phyloP scores from a whole-genome alignment of 37 sponge, comb jelly and placozoan genomes.

The Oscarella lobularis region DNA sequence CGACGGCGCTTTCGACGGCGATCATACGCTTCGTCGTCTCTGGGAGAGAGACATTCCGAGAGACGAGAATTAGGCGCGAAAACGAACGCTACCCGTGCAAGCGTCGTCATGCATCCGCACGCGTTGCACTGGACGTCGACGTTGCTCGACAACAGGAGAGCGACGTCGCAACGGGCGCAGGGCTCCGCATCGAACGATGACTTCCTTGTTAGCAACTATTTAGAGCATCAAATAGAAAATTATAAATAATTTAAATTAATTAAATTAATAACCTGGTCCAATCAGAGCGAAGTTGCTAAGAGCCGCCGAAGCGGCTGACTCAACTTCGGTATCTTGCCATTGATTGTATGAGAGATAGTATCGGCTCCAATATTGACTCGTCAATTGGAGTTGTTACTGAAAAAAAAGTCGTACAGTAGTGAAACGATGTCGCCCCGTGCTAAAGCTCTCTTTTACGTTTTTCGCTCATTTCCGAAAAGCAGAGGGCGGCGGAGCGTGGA shows the following conservation, averaged over 20 bases:
- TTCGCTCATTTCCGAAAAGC: slow-evolving; percentile 75
- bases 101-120: slow-evolving; percentile 84
- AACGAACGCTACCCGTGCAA: slow-evolving; percentile 45
- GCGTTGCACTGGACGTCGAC: slow-evolving; percentile 83
- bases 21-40: too few species aligned
- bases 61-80: too few species aligned
- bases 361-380: slow-evolving; percentile 43
- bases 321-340: slow-evolving; percentile 56
- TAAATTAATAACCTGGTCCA: slow-evolving; percentile 48
- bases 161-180: slow-evolving; percentile 57
- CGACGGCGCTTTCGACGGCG: slow-evolving; percentile 41
- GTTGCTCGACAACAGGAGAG: slow-evolving; percentile 27
- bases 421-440: too few species aligned
- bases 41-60: too few species aligned
- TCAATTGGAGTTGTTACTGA: slow-evolving; percentile 45
- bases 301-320: slow-evolving; percentile 61
- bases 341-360: slow-evolving; percentile 52
- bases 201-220: slow-evolving; percentile 54
- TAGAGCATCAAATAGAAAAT: neutral
- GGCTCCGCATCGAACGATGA: slow-evolving; percentile 47
- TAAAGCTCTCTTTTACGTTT: too few species aligned
- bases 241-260: neutral
- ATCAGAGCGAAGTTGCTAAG: slow-evolving; percentile 67
- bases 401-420: too few species aligned
- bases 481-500: slow-evolving; percentile 66